Conservation (phyloP, 2,888 invertebrate species). For the Rotaria socialis region DNA sequence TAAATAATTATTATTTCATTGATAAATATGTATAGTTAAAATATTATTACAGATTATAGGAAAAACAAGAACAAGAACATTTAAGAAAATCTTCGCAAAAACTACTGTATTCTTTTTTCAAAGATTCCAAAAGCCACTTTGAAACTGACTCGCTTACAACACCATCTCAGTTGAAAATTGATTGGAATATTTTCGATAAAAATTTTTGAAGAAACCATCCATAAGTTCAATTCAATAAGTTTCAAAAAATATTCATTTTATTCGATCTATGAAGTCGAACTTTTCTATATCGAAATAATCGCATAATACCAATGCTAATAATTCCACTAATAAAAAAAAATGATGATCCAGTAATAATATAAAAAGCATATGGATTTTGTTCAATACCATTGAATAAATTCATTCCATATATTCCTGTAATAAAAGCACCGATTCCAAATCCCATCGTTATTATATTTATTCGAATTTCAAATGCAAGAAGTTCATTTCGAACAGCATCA, state of each 20-base stretch:
- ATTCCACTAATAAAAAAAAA: neutral
- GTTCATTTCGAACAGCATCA: slow-evolving; percentile 33
- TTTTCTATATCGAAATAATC: neutral
- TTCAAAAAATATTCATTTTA: neutral
- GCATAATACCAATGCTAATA: neutral
- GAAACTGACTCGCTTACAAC: too few species aligned
- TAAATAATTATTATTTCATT: too few species aligned
- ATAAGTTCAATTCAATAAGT: too few species aligned
- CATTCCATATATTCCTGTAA: slow-evolving; percentile 24
- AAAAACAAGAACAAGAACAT: too few species aligned
- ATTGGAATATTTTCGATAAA: too few species aligned
- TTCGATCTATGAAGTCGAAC: neutral
- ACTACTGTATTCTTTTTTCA: too few species aligned
- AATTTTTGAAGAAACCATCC: too few species aligned
- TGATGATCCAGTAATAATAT: neutral
- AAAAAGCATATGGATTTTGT: slow-evolving; percentile 12
- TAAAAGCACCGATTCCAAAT: neutral
- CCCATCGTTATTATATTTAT: slow-evolving; percentile 31
- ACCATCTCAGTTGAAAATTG: too few species aligned
- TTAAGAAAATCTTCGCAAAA: too few species aligned
- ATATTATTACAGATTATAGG: too few species aligned
- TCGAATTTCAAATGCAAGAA: neutral
- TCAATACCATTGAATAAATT: neutral
- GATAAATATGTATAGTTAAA: too few species aligned
- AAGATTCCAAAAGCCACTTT: too few species aligned